A percentile compares a stretch with the other conserved stretches of the same genome.
Conservation (phyloP, 2,113 vertebrate genomes). For the Suricata suricatta region DNA sequence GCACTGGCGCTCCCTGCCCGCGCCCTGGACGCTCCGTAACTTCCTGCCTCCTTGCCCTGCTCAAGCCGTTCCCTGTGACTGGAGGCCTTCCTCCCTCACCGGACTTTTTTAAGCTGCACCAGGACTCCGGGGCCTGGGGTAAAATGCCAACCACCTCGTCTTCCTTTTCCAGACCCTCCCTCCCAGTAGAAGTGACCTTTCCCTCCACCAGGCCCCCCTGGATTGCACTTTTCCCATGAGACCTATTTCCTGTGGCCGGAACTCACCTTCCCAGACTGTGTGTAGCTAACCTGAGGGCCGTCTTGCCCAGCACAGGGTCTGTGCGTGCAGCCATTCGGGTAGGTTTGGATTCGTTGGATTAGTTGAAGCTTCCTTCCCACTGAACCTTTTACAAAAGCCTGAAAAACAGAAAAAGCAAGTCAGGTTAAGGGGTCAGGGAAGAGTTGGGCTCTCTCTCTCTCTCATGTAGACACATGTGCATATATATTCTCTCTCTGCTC, state of each 20-base stretch:
- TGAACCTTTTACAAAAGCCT: not conserved
- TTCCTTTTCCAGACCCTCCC: not conserved
- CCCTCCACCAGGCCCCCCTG: not conserved
- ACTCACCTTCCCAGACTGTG: not conserved
- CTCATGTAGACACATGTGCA: not conserved
- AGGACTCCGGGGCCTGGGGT: not conserved
- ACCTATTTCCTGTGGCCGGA: not conserved
- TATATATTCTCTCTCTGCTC: not conserved
- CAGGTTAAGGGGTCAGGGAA: not conserved
- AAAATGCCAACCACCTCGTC: not conserved
- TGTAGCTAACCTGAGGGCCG: not conserved
- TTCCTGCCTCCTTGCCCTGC: not conserved
- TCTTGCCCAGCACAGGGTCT: not conserved
- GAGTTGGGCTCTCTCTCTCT: not conserved
- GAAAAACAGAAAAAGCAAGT: slow-evolving; percentile 5
- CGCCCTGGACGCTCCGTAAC: no score
- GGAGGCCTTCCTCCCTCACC: not conserved
- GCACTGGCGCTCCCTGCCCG: not conserved
- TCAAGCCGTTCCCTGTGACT: not conserved
- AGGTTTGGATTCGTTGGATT: not conserved
- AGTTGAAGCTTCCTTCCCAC: not conserved
- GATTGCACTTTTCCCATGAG: not conserved
- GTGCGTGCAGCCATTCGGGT: not conserved
- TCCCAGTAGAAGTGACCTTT: not conserved
- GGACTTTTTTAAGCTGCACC: not conserved